A percentile compares a stretch with the other conserved stretches of the same genome.
These are phyloP conservation scores for Drosophila quinaria DNA, from an alignment of 2,888 invertebrate genomes.

Conservation along the genomic window DNA sequence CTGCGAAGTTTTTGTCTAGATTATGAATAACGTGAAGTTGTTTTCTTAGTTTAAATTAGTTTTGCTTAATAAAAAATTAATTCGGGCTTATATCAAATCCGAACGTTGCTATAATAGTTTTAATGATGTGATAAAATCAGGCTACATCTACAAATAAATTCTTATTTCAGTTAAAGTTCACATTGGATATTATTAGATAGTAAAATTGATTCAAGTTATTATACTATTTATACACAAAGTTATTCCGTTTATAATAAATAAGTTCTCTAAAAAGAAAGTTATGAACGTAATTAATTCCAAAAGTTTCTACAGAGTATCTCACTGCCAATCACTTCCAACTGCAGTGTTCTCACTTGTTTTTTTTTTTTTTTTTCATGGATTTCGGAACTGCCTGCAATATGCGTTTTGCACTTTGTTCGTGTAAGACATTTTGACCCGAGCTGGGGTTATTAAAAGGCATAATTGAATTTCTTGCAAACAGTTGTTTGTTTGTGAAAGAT, in stretches of 20 bases:
- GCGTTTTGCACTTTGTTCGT: constrained; percentile 39
- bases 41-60: neutral
- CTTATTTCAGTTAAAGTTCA: too few species aligned
- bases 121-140: too few species aligned
- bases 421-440: constrained; percentile 54
- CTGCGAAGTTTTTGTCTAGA: neutral
- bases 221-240: too few species aligned
- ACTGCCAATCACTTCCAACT: neutral
- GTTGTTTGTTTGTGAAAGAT: constrained; percentile 75
- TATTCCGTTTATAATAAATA: too few species aligned
- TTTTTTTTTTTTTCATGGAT: constrained; percentile 5
- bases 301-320: neutral
- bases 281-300: neutral
- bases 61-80: too few species aligned
- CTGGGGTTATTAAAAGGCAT: constrained; percentile 80
- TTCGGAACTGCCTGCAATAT: constrained; percentile 42
- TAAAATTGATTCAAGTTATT: too few species aligned
- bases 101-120: too few species aligned
- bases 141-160: too few species aligned
- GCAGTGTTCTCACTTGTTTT: constrained; percentile 13
- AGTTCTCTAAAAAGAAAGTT: too few species aligned
- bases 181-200: too few species aligned
- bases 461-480: constrained; percentile 83
- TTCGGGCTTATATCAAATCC: too few species aligned
- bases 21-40: neutral